phyloP scores from a whole-genome alignment of 2,797 vertebrate species.

The Sus cebifrons region DNA sequence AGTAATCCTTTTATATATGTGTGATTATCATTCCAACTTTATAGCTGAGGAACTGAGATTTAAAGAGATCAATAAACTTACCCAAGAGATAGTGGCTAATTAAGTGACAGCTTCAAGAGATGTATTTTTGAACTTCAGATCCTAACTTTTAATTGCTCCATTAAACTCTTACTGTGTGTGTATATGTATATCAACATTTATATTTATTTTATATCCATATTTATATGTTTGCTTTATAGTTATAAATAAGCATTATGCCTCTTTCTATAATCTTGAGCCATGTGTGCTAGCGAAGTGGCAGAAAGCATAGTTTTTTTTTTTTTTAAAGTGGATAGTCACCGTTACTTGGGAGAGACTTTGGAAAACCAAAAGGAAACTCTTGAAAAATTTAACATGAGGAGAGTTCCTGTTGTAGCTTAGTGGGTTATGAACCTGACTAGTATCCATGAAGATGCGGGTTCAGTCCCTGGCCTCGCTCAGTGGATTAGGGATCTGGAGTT shows the following conservation, averaged over 20 bases:
- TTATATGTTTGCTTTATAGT: constrained; percentile 24
- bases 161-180: not conserved
- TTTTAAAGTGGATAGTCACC: not conserved
- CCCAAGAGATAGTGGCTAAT: not conserved
- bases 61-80: constrained; percentile 38
- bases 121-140: constrained; percentile 33
- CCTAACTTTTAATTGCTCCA: not conserved
- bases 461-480: too few species aligned
- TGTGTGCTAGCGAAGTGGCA: not conserved
- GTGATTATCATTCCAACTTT: constrained; percentile 9
- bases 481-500: too few species aligned
- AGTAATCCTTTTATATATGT: not conserved
- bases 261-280: constrained; percentile 13
- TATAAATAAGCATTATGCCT: constrained; percentile 10
- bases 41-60: not conserved
- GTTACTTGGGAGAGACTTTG: not conserved
- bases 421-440: too few species aligned
- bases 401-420: too few species aligned
- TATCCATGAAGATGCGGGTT: too few species aligned
- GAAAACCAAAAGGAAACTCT: not conserved
- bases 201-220: not conserved
- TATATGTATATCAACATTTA: not conserved
- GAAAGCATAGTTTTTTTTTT: not conserved
- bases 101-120: not conserved
- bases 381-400: not conserved